A percentile compares a stretch with the other conserved stretches of the same genome.
Conservation (phyloP, 2,113 vertebrate species). For the Lepisosteus oculatus region DNA sequence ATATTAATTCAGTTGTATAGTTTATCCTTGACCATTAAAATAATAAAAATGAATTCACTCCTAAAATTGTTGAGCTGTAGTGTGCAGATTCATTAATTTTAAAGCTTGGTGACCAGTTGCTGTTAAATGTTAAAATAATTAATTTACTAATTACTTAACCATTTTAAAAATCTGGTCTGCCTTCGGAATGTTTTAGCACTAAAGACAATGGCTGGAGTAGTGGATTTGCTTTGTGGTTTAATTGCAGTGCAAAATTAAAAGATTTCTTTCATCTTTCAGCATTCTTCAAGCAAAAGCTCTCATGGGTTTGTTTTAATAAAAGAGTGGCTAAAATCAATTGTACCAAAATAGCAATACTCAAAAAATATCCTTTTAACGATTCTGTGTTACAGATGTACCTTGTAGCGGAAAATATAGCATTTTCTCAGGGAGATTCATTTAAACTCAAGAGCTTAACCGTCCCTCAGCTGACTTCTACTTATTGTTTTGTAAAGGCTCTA, state of each 20-base stretch:
- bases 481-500: too few relatives aligned
- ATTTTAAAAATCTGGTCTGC: constrained; percentile 25
- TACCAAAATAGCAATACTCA: not conserved
- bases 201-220: constrained; percentile 38
- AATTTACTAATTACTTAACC: constrained; percentile 29
- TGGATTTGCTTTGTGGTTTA: constrained; percentile 34
- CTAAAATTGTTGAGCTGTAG: too few relatives aligned
- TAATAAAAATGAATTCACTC: too few relatives aligned
- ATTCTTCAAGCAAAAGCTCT: constrained; percentile 44
- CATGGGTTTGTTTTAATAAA: constrained; percentile 38
- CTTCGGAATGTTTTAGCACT: constrained; percentile 25
- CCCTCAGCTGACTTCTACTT: too few relatives aligned
- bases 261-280: constrained; percentile 30
- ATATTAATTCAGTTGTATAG: too few relatives aligned
- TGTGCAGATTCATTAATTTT: too few relatives aligned
- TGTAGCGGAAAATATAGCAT: too few relatives aligned
- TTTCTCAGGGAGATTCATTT: too few relatives aligned
- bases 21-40: too few relatives aligned
- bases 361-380: not conserved
- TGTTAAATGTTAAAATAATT: constrained; percentile 41
- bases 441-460: too few relatives aligned
- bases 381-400: not conserved
- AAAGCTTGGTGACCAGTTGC: constrained; percentile 39
- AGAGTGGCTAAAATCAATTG: constrained; percentile 40
- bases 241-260: constrained; percentile 50